Base-by-base conservation (phyloP, 2,113 vertebrate genomes). In the Sporophila hypoxantha region DNA sequence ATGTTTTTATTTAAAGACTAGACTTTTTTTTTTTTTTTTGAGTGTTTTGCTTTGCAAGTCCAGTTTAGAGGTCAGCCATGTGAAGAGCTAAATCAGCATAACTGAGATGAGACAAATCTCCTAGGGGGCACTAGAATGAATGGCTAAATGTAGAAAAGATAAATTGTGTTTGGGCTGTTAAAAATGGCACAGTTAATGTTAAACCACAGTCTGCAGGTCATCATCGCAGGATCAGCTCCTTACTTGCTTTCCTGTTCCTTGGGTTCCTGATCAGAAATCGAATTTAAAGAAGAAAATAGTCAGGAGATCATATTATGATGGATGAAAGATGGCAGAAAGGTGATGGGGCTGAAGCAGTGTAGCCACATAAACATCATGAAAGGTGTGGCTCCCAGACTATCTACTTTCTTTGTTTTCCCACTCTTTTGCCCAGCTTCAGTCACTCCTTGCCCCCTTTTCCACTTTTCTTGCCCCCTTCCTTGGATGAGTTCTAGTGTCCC, bases 61-160 rank as follows among this genome's bases (percentile, higher is more conserved):
- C 64, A 60, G 46, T 80, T 87, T 76, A 91, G 41, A 67, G 47
- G 56, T 74, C 53, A 82, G 21, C 19, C 17, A 4, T 57, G 29
- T 70, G 34, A 81, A 85, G 36, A 80, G 52, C 62, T 91, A 82
- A 82, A 70, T 93, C 85, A 74, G 82, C 60, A 56, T 52, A 87
- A 85, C 42, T 47, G 32, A 84, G 70, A 61, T 36, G 46, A 82
- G 30, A 56, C 36, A 76, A 92, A 67, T 82, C 53, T 79, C 85
- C 60, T 59, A 34, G 41, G 26, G 15, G 17, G 1, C 55, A 30
- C 41, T 42, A 30, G 17, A 85, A 74, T 4, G 5, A 84, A 14
- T 55, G 47, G 42, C n/a, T 87, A 74, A 47, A 74, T 39, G 30
- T 11, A 29, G 47, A 74, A 30, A 79, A 70, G 23, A n/a, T 5